Percentiles rank a stretch among this genome's conserved stretches.
Evolutionary conservation across 2,113 vertebrate genomes (phyloP).

Genomic region (Clinocottus analis): DNA sequence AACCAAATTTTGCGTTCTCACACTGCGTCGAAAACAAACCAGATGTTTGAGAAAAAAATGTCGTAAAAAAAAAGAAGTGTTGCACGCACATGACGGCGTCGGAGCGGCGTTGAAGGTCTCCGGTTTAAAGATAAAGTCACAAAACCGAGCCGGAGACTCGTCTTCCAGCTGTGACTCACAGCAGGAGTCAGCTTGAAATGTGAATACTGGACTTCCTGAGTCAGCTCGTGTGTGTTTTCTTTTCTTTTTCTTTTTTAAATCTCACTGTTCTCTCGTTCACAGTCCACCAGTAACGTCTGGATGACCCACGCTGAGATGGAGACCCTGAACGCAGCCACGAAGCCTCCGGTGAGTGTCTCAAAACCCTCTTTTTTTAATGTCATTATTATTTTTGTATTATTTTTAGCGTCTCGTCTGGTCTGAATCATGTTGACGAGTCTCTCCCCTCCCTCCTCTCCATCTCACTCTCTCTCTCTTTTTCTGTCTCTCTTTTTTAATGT

Average conservation of each 20-base stretch:
- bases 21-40: conserved; percentile 29
- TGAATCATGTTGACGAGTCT: conserved; percentile 75
- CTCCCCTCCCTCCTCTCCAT: conserved; percentile 65
- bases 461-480: conserved; percentile 53
- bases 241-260: no score
- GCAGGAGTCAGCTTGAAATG: no score
- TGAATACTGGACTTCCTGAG: not conserved
- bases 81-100: not conserved
- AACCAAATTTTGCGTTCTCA: not conserved
- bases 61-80: conserved; percentile 37
- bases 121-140: no score
- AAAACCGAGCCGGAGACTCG: no score
- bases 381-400: conserved; percentile 26
- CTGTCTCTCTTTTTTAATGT: conserved; percentile 43
- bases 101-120: not conserved
- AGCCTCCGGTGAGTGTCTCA: conserved; percentile 87
- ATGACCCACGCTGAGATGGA: conserved; percentile 98
- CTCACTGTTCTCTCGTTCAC: not conserved
- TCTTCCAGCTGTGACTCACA: no score
- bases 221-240: not conserved
- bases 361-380: not conserved
- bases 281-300: conserved; percentile 96
- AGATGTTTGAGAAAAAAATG: conserved; percentile 46
- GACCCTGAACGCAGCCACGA: conserved; percentile 89
- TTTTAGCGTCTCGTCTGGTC: conserved; percentile 49